Conservation (phyloP, 2,113 vertebrate species). For the Maccullochella peelii region DNA sequence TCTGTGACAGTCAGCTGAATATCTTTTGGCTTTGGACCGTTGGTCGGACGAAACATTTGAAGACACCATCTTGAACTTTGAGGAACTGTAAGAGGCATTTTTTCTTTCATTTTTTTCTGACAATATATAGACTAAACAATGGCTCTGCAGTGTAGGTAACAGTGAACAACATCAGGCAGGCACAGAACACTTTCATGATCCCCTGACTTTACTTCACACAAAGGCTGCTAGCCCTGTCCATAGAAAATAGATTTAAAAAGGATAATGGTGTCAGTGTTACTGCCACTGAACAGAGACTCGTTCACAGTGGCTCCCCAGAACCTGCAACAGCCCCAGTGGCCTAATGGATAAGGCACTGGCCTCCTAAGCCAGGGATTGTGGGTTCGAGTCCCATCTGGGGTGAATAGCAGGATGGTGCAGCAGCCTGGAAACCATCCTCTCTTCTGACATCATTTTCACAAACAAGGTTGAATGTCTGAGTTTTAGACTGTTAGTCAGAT, state of each 20-base stretch:
- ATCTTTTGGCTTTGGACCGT: not conserved
- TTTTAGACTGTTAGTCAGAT: not conserved
- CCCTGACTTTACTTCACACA: not conserved
- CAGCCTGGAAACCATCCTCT: too few species aligned
- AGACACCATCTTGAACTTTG: not conserved
- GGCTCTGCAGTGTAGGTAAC: not conserved
- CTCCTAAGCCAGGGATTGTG: constrained; percentile 73
- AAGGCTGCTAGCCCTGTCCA: not conserved
- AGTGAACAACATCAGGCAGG: not conserved
- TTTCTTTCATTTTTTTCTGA: not conserved
- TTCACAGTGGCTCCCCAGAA: not conserved
- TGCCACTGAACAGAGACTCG: not conserved
- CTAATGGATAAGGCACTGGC: constrained; percentile 81
- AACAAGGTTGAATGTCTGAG: not conserved
- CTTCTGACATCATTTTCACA: too few species aligned
- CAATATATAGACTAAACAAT: not conserved
- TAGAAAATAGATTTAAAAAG: too few species aligned
- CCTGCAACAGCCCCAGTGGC: constrained; percentile 67
- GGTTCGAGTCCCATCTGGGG: constrained; percentile 73
- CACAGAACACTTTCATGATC: not conserved
- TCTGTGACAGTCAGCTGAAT: not conserved
- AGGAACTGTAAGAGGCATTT: not conserved
- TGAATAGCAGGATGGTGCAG: not conserved
- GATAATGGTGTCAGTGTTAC: not conserved
- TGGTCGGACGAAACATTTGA: not conserved